Conservation (phyloP, 2,888 invertebrate genomes). For the Synergus laeviventris region DNA sequence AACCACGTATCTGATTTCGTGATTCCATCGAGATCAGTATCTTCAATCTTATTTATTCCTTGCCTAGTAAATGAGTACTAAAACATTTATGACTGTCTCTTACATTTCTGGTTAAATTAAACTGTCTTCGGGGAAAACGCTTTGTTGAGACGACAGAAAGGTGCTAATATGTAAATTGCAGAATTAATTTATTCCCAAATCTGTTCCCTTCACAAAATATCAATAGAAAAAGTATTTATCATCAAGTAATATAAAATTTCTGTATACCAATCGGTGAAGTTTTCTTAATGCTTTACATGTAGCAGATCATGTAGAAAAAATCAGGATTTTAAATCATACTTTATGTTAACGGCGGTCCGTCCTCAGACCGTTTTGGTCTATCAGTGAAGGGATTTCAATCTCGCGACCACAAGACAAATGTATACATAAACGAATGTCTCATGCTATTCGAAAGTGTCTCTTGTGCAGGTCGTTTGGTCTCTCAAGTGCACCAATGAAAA, state of each 20-base stretch:
- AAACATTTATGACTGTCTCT: constrained; percentile 39
- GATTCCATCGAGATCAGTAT: constrained; percentile 20
- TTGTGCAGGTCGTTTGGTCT: constrained; percentile 41
- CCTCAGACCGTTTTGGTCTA: neutral
- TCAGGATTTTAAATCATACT: constrained; percentile 21
- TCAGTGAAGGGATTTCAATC: constrained; percentile 3
- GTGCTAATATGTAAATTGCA: constrained; percentile 38
- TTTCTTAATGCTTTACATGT: no score
- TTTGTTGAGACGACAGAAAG: constrained; percentile 24
- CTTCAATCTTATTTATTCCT: constrained; percentile 39
- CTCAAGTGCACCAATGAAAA: constrained; percentile 38
- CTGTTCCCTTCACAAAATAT: neutral
- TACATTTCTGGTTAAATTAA: constrained; percentile 36
- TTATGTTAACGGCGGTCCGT: neutral
- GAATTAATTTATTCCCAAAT: constrained; percentile 8
- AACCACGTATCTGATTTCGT: constrained; percentile 27
- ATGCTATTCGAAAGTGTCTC: neutral
- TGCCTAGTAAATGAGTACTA: constrained; percentile 37
- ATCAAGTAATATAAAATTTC: neutral
- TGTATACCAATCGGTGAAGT: neutral
- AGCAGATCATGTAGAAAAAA: constrained; percentile 4
- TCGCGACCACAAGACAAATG: constrained; percentile 1
- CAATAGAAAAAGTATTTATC: constrained; percentile 7
- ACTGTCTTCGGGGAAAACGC: constrained; percentile 16
- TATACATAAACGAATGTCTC: constrained; percentile 28